Conservation (phyloP, 2,113 vertebrate species). For the Microtus ochrogaster region DNA sequence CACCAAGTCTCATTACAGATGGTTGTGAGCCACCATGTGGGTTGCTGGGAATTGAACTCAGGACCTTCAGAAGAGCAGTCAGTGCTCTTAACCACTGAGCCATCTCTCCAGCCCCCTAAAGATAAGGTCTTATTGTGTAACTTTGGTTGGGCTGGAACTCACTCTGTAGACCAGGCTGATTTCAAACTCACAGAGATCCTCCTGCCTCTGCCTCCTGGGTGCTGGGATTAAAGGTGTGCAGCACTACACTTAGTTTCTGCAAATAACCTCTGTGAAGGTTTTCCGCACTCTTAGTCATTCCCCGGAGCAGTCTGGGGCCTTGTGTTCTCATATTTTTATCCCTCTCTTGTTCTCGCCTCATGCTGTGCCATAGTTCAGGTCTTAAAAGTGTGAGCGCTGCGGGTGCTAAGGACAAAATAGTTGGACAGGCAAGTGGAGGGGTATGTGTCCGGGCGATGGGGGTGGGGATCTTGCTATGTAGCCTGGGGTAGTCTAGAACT, state of each 20-base stretch:
- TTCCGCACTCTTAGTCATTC: not conserved
- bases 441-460: not conserved
- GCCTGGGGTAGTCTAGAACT: no score
- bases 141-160: not conserved
- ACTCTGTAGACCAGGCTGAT: not conserved
- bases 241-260: not conserved
- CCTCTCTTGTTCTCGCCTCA: not conserved
- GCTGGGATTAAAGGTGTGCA: not conserved
- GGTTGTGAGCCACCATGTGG: no score
- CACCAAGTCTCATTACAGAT: no score
- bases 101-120: no score
- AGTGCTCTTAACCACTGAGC: no score
- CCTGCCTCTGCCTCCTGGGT: not conserved
- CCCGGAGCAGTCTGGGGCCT: not conserved
- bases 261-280: not conserved
- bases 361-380: not conserved
- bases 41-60: no score
- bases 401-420: not conserved
- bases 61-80: no score
- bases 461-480: no score
- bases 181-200: not conserved
- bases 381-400: not conserved
- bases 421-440: not conserved
- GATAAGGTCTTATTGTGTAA: not conserved
- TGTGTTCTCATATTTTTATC: not conserved